Evolutionary conservation across 2,113 vertebrate species (phyloP).

Genomic region (Menidia beryllina): DNA sequence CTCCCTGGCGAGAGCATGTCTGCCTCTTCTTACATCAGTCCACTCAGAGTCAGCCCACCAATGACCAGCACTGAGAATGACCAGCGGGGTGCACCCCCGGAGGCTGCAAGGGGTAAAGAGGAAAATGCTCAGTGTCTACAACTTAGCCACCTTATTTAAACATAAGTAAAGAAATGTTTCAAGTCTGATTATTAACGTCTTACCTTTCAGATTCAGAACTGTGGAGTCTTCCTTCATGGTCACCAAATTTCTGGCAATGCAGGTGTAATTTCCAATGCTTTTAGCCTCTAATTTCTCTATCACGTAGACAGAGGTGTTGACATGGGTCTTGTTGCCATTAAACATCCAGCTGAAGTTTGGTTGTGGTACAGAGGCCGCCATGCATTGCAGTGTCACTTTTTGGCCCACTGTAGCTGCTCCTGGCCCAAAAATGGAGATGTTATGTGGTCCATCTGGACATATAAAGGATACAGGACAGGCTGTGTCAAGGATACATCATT

Average conservation of each 20-base stretch:
- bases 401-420: constrained; percentile 34
- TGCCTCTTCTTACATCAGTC: neutral
- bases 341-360: constrained; percentile 72
- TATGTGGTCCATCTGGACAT: constrained; percentile 70
- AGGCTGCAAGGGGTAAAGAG: constrained; percentile 41
- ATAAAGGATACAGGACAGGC: neutral
- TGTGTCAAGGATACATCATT: neutral
- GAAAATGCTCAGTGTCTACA: neutral
- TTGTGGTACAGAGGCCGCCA: constrained; percentile 52
- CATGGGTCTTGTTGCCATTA: constrained; percentile 46
- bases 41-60: constrained; percentile 16
- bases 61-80: constrained; percentile 37
- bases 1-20: neutral
- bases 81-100: constrained; percentile 55
- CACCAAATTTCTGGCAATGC: constrained; percentile 66
- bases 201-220: constrained; percentile 59
- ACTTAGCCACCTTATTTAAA: neutral
- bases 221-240: constrained; percentile 59
- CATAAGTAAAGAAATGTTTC: neutral
- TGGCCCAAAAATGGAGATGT: constrained; percentile 48
- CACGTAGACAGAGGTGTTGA: constrained; percentile 46
- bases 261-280: constrained; percentile 70
- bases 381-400: constrained; percentile 64
- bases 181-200: neutral
- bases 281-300: constrained; percentile 44